phyloP scores from a whole-genome alignment of 2,113 vertebrate genomes.

The Prietella phreatophila region DNA sequence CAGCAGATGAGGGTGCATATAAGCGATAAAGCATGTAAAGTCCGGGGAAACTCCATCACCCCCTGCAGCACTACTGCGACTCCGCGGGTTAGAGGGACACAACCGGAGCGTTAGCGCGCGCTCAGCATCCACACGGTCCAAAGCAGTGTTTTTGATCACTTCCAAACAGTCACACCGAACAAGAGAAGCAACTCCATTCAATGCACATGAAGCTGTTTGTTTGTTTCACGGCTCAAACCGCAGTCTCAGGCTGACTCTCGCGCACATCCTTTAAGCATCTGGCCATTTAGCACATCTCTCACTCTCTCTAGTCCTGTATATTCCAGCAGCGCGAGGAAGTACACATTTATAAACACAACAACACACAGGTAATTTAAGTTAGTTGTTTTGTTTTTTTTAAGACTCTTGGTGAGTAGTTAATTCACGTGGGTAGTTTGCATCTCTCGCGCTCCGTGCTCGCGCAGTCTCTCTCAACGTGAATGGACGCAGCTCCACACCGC shows the following conservation, averaged over 20 bases:
- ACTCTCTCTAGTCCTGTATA: not conserved
- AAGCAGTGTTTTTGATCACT: not conserved
- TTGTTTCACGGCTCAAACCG: not conserved
- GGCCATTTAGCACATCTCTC: not conserved
- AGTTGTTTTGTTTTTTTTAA: not conserved
- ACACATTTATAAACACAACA: not conserved
- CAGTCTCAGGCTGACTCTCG: conserved; percentile 33
- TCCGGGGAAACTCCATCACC: conserved; percentile 66
- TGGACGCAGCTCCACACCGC: conserved; percentile 43
- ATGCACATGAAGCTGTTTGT: not conserved
- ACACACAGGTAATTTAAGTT: too few relatives aligned
- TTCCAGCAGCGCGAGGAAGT: not conserved
- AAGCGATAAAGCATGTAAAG: conserved; percentile 57
- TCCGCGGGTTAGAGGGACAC: conserved; percentile 43
- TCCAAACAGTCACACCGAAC: conserved; percentile 29
- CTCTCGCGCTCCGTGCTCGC: conserved; percentile 28
- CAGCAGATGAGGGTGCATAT: conserved; percentile 61
- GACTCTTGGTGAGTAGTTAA: conserved; percentile 22
- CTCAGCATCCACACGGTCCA: conserved; percentile 37
- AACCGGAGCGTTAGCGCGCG: conserved; percentile 34
- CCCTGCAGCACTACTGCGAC: conserved; percentile 14
- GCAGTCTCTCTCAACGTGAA: conserved; percentile 21
- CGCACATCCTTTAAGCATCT: conserved; percentile 26
- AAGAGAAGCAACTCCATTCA: conserved; percentile 43
- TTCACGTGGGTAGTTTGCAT: conserved; percentile 16